Conservation (phyloP, 2,113 vertebrate species). For the Bothrops jararaca region DNA sequence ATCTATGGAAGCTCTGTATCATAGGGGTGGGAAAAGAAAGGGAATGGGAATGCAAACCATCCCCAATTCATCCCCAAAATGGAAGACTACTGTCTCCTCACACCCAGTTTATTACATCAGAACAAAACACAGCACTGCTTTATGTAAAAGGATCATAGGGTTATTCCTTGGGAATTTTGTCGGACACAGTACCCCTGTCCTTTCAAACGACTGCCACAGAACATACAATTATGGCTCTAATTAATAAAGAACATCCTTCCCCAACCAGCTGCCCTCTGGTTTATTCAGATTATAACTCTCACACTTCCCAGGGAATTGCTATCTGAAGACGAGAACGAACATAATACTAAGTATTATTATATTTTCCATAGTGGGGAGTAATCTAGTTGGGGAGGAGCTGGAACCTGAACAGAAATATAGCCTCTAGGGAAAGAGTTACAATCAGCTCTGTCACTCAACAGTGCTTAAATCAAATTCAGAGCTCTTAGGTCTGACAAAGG, state of each 20-base stretch:
- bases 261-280: background rate
- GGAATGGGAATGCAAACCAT: background rate
- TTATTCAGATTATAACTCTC: background rate
- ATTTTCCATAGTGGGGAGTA: background rate
- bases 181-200: background rate
- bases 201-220: background rate
- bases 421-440: background rate
- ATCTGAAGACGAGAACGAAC: background rate
- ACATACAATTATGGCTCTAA: background rate
- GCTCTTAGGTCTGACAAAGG: background rate
- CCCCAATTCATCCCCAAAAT: background rate
- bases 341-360: background rate
- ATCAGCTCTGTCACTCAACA: background rate
- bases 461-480: background rate
- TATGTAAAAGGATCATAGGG: background rate
- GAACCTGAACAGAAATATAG: background rate
- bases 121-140: background rate
- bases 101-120: background rate
- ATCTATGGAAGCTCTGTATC: background rate
- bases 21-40: background rate
- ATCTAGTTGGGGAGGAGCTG: background rate
- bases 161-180: background rate
- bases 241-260: background rate
- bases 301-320: background rate
- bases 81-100: background rate